Evolutionary conservation across 2,797 vertebrate species (phyloP), one percentile per base, ranked within the genome.

Genomic region (Micromesistius poutassou): DNA sequence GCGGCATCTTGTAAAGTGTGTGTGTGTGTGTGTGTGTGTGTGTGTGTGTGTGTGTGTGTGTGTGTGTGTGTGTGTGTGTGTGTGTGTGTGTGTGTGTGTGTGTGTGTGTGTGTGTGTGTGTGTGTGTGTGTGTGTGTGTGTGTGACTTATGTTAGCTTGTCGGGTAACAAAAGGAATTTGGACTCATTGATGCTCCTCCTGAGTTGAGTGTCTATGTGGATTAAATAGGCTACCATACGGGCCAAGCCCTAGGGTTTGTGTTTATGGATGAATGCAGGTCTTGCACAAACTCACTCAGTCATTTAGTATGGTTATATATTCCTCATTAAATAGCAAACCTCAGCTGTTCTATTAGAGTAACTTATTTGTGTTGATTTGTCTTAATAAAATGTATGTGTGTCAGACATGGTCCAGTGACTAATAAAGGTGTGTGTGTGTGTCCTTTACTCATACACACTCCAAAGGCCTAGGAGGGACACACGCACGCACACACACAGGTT

Each of bases 321-420:
- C 16, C 16, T 55, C 46, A 55, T 19, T 55, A 55, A 55, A 55
- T 22, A 7, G 46, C 46, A 19, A 22, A 55, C 16, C 46, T 55
- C 46, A 55, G 46, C 46, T 22, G 4, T 55, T 55, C 46, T 55
- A 19, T 42, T 16, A 13, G 2, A 42, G 40, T 42, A 42, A 42
- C 40, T 13, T 13, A 16, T 42, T 42, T 42, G 40, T 42, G 40
- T 12, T 14, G 40, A 42, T 42, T 42, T 42, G 40, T 13, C 40
- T 38, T 38, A 9, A 8, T 38, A 38, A 38, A 38, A 38, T 9
- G 6, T 68, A n/a, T 38, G 72, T 74, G 76, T 72, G 62, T 74
- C 28, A 79, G 78, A 80, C 77, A 42, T 13, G 40, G 40, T 10
- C 9, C 77, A 62, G 46, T 55, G 87, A 90, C 76, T 89, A 86